Conservation (phyloP, 2,113 vertebrate genomes). For the Romanogobio albipinnatus region DNA sequence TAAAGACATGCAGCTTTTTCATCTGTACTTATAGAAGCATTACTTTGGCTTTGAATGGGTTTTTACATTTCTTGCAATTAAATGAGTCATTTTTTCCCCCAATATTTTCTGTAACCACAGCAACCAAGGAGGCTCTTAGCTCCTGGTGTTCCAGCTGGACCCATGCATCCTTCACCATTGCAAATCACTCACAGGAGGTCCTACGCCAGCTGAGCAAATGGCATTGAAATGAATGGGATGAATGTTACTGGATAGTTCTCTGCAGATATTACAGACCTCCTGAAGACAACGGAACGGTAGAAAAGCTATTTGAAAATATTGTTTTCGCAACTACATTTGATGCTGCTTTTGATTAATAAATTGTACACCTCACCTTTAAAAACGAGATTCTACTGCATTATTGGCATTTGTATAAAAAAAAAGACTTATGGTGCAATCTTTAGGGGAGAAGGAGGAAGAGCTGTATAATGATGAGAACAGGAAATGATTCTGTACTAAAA, state of each 20-base stretch:
- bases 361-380: background rate
- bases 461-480: background rate
- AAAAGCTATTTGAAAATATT: background rate
- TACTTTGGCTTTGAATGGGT: background rate
- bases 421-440: constrained; percentile 2
- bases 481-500: background rate
- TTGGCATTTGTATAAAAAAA: background rate
- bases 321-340: background rate
- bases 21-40: background rate
- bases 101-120: background rate
- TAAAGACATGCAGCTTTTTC: background rate
- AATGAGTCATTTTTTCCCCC: background rate
- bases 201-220: background rate
- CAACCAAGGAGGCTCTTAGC: background rate
- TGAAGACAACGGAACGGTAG: background rate
- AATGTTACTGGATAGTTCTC: background rate
- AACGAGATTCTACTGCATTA: background rate
- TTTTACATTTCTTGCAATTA: background rate
- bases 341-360: background rate
- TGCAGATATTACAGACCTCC: background rate
- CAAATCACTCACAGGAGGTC: background rate
- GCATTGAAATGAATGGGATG: background rate
- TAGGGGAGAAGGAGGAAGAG: background rate
- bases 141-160: background rate
- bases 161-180: background rate